phyloP scores from a whole-genome alignment of 2,888 invertebrate species.

The Kuschelorhynchus macadamiae region DNA sequence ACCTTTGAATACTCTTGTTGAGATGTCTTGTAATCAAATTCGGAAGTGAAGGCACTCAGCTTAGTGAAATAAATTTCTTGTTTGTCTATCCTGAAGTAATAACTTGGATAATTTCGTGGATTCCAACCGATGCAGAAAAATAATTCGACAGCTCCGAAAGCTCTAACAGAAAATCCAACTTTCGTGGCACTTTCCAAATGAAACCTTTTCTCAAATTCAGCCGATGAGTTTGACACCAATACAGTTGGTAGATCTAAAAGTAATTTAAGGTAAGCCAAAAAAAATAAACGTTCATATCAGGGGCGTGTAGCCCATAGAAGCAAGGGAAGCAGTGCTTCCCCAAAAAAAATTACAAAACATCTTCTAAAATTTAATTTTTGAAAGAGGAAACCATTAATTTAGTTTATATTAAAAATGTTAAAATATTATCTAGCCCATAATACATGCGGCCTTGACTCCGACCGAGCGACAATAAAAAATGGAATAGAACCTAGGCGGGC shows the following conservation, averaged over 20 bases:
- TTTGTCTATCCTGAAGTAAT: slow-evolving; percentile 60
- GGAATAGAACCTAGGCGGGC: too few relatives aligned
- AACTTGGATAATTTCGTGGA: slow-evolving; percentile 62
- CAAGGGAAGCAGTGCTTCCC: too few relatives aligned
- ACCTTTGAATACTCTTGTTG: slow-evolving; percentile 35
- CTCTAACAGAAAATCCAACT: slow-evolving; percentile 62
- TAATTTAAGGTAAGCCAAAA: slow-evolving; percentile 19
- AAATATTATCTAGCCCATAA: too few relatives aligned
- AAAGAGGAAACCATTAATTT: too few relatives aligned
- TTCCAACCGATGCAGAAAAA: slow-evolving; percentile 63
- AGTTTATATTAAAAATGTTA: too few relatives aligned
- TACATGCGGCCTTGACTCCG: too few relatives aligned
- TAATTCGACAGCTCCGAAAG: slow-evolving; percentile 59
- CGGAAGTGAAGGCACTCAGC: slow-evolving; percentile 54
- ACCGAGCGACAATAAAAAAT: too few relatives aligned
- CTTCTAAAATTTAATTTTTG: too few relatives aligned
- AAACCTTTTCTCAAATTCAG: slow-evolving; percentile 57
- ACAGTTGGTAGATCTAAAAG: slow-evolving; percentile 61
- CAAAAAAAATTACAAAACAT: too few relatives aligned
- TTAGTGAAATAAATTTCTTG: slow-evolving; percentile 57
- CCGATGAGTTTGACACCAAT: slow-evolving; percentile 56
- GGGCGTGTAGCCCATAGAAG: too few relatives aligned
- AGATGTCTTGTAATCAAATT: slow-evolving; percentile 36
- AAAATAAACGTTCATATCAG: too few relatives aligned
- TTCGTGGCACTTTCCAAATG: slow-evolving; percentile 58